Evolutionary conservation across 1,140 invertebrate species (phyloP).

Genomic region (Stegodyphus mimosarum): DNA sequence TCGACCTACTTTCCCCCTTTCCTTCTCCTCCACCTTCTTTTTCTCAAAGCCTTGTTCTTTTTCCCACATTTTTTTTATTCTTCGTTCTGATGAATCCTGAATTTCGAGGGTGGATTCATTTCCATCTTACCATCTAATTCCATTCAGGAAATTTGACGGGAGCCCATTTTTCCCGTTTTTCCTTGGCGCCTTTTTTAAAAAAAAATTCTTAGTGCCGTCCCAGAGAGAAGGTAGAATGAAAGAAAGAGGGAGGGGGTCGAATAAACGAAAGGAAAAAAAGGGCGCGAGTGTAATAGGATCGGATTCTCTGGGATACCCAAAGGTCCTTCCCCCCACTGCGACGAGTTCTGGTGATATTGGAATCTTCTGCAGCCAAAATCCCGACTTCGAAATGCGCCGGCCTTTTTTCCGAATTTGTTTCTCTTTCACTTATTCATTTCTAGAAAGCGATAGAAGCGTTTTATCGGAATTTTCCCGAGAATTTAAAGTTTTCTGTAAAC

Average conservation of each 20-base stretch:
- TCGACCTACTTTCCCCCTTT: slow-evolving; percentile 15
- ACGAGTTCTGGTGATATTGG: slow-evolving; percentile 31
- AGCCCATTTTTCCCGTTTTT: slow-evolving; percentile 34
- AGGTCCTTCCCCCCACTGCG: not conserved
- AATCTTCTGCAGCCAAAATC: slow-evolving; percentile 33
- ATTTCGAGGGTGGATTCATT: slow-evolving; percentile 45
- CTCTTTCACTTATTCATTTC: slow-evolving; percentile 35
- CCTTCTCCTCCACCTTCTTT: slow-evolving; percentile 9
- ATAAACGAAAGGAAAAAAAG: slow-evolving; percentile 2
- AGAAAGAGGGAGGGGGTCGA: not conserved
- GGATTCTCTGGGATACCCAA: slow-evolving; percentile 18
- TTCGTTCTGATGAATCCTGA: slow-evolving; percentile 47
- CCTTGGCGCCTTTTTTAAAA: not conserved
- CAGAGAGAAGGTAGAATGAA: not conserved
- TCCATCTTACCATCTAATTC: slow-evolving; percentile 58
- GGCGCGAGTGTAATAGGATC: slow-evolving; percentile 31
- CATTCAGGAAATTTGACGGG: slow-evolving; percentile 57
- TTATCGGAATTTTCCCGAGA: slow-evolving; percentile 40
- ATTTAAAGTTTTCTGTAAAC: slow-evolving; percentile 38
- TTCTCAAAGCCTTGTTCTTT: not conserved
- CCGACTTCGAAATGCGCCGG: slow-evolving; percentile 8
- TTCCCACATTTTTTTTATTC: slow-evolving; percentile 2
- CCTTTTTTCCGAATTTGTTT: slow-evolving; percentile 15
- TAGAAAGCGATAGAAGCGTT: slow-evolving; percentile 22
- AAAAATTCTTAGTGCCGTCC: too few relatives aligned